Percentiles rank a stretch among this genome's conserved stretches.
Evolutionary conservation across 2,797 vertebrate species (phyloP).

Genomic region (Pampus argenteus): DNA sequence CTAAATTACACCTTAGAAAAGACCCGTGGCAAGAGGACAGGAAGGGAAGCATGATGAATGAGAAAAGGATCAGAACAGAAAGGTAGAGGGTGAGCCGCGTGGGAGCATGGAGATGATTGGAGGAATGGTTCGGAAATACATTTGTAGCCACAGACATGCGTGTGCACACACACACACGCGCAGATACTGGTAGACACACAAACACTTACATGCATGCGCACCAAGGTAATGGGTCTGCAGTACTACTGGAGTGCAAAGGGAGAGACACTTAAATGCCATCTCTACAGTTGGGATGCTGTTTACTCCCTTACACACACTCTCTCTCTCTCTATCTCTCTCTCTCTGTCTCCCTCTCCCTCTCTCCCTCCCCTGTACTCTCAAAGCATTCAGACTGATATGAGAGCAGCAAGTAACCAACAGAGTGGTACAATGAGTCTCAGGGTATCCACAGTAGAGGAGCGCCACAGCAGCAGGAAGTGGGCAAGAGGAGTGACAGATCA

Average conservation of each 20-base stretch:
- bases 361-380: conserved; percentile 50
- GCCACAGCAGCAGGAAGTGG: conserved; percentile 55
- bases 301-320: conserved; percentile 46
- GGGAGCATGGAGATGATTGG: conserved; percentile 77
- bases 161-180: conserved; percentile 32
- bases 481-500: conserved; percentile 32
- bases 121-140: conserved; percentile 73
- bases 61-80: conserved; percentile 75
- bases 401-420: conserved; percentile 68
- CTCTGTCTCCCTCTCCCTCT: conserved; percentile 27
- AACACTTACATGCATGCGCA: conserved; percentile 18
- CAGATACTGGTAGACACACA: conserved; percentile 42
- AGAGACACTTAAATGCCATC: conserved; percentile 82
- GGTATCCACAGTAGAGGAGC: conserved; percentile 53
- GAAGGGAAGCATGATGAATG: conserved; percentile 81
- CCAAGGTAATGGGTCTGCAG: conserved; percentile 77
- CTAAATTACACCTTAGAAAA: conserved; percentile 83
- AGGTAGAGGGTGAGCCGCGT: conserved; percentile 73
- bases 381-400: conserved; percentile 78
- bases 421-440: conserved; percentile 68
- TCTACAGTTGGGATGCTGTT: conserved; percentile 76
- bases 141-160: conserved; percentile 55
- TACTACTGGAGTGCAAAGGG: conserved; percentile 74
- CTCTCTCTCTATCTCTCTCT: background rate
- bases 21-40: conserved; percentile 82